Conservation (phyloP, 2,797 vertebrate species). For the Smutsia gigantea region DNA sequence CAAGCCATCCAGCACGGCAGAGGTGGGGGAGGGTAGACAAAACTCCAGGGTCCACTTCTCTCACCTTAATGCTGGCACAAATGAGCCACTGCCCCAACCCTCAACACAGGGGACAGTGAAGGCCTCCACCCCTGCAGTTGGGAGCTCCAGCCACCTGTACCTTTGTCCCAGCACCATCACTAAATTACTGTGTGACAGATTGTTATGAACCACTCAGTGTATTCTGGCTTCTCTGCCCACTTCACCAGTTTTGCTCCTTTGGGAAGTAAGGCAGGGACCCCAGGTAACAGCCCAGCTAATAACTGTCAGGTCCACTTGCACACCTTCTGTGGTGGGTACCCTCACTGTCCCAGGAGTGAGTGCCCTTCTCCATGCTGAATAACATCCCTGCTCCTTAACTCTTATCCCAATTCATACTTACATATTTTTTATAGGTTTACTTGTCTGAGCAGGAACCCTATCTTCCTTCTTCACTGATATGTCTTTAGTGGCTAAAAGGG, state of each 20-base stretch:
- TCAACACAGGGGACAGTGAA: background rate
- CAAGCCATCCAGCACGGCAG: background rate
- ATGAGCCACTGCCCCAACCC: background rate
- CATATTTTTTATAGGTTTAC: background rate
- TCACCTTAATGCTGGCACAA: fast-evolving
- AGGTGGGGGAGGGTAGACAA: background rate
- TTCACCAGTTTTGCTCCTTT: background rate
- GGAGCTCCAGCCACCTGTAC: background rate
- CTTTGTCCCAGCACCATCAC: background rate
- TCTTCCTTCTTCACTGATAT: background rate
- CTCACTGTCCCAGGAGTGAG: background rate
- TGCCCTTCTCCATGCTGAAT: background rate
- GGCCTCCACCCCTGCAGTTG: background rate
- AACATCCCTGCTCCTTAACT: background rate
- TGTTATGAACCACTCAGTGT: background rate
- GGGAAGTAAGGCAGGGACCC: constrained; percentile 15
- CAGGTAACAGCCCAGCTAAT: background rate
- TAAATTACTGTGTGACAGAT: background rate
- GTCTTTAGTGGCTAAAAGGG: constrained; percentile 17
- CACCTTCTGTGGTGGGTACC: background rate
- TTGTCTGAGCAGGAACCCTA: constrained; percentile 30
- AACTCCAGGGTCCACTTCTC: background rate
- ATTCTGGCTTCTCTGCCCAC: background rate
- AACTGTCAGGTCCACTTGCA: background rate
- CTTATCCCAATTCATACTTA: background rate